Base-by-base conservation (phyloP, 2,888 invertebrate species). In the Sinopyrophorus schimmeli region DNA sequence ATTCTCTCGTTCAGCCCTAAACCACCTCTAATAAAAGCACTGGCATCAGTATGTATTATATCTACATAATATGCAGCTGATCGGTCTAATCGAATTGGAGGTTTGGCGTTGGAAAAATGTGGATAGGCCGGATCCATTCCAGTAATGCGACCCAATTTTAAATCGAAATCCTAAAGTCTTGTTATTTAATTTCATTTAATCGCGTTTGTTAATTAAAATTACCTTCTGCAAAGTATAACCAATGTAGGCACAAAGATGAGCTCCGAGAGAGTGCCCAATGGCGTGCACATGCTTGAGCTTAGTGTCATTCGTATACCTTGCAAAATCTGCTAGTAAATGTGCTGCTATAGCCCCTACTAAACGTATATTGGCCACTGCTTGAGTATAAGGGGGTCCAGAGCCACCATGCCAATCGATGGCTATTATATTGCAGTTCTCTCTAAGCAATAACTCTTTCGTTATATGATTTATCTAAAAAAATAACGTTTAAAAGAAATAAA, bases 111-210 rank as follows among this genome's bases (percentile, higher is more conserved):
- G 48, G 85, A 84, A 74, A 94, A 96, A 68, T 91, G 87, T 0
- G 95, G 96, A 53, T 92, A 91, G 0, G 96, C 95, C 0, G 96
- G 94, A 74, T 96, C 96, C 61, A 96, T 68, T 0, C 91, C 92
- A 0, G 89, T 86, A 39, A 94, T 92, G 38, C 92, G 77, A 3
- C 86, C 92, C 5, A 92, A 64, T 57, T 80, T 85, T 16, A 87
- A 68, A 28, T 82, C 80, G 63, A 84, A 87, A 65, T 80, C 80
- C 77, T 81, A 68, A 50, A 31, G 14, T 12, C n/a, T n/a, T n/a
- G n/a, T n/a, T n/a, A n/a, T n/a, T n/a, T n/a, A n/a, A n/a, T n/a
- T n/a, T n/a, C n/a, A n/a, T n/a, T n/a, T n/a, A n/a, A n/a, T n/a
- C n/a, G n/a, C n/a, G n/a, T n/a, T n/a, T n/a, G n/a, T n/a, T 17